These are phyloP conservation scores for Mantis religiosa DNA, from an alignment of 2,888 invertebrate species.

Conservation along the genomic window DNA sequence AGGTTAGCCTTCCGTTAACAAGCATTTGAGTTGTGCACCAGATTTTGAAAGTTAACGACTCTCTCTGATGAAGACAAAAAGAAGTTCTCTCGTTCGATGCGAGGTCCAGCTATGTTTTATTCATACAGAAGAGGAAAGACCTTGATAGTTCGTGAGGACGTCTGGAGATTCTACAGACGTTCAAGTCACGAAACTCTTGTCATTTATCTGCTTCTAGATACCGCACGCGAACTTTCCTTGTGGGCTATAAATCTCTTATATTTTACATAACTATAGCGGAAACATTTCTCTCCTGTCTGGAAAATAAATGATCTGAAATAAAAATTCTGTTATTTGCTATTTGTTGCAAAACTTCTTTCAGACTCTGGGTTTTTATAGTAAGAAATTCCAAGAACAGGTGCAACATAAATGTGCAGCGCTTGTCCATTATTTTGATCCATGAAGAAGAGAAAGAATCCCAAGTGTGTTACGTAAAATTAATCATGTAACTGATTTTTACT, in stretches of 20 bases:
- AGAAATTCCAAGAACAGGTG: too few species aligned
- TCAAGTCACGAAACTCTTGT: background rate
- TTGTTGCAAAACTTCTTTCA: too few species aligned
- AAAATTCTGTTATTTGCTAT: background rate
- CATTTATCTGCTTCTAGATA: background rate
- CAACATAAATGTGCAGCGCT: too few species aligned
- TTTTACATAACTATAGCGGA: background rate
- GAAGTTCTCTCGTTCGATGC: background rate
- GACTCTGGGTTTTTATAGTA: too few species aligned
- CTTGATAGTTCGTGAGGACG: background rate
- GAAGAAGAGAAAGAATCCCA: too few species aligned
- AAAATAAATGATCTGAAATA: background rate
- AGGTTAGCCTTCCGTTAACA: too few species aligned
- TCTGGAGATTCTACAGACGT: background rate
- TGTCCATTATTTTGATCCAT: too few species aligned
- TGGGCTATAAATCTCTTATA: background rate
- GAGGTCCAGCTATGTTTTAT: background rate
- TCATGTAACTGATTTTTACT: too few species aligned
- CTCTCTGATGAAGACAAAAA: background rate
- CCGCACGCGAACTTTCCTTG: background rate
- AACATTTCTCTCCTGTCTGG: background rate
- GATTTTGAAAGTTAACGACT: background rate
- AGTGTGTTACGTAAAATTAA: too few species aligned
- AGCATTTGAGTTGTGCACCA: background rate
- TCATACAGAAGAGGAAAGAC: background rate